phyloP scores from a whole-genome alignment of 30 jellyfish, hydroid and myxozoan genomes.

The Mastigias papua region DNA sequence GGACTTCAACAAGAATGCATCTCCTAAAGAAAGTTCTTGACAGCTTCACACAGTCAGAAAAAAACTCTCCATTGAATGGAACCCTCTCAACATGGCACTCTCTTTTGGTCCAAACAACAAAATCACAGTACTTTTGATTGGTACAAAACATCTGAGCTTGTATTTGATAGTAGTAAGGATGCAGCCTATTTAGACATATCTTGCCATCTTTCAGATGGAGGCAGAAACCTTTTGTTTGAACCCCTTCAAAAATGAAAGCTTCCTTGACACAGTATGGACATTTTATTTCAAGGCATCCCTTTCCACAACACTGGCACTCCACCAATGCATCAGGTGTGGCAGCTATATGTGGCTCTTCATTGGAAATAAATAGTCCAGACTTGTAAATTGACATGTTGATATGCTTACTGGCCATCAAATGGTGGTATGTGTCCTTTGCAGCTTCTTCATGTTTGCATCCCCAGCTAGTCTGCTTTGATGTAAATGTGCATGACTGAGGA shows the following conservation, averaged over 20 bases:
- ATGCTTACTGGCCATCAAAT: background rate
- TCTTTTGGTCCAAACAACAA: conserved; percentile 20
- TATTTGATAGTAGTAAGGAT: conserved; percentile 11
- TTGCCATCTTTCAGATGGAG: background rate
- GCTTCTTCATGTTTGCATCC: conserved; percentile 21
- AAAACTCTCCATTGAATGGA: background rate
- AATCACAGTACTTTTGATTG: conserved; percentile 17
- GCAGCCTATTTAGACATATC: background rate
- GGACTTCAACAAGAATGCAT: background rate
- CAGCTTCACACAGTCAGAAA: background rate
- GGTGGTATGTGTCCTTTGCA: conserved; percentile 7
- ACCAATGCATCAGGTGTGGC: conserved; percentile 27
- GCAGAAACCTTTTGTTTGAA: conserved; percentile 7
- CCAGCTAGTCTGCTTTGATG: conserved; percentile 38
- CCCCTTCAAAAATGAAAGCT: background rate
- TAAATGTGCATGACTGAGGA: conserved; percentile 9
- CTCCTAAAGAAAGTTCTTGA: background rate
- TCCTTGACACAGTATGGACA: conserved; percentile 7
- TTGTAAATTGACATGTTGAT: background rate
- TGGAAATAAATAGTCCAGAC: conserved; percentile 8
- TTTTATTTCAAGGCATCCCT: conserved; percentile 26
- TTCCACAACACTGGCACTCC: background rate
- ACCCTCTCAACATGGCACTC: conserved; percentile 14
- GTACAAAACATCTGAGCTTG: conserved; percentile 15
- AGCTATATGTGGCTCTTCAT: conserved; percentile 16